phyloP scores from a whole-genome alignment of 2,797 vertebrate species.

The Pterois miles region DNA sequence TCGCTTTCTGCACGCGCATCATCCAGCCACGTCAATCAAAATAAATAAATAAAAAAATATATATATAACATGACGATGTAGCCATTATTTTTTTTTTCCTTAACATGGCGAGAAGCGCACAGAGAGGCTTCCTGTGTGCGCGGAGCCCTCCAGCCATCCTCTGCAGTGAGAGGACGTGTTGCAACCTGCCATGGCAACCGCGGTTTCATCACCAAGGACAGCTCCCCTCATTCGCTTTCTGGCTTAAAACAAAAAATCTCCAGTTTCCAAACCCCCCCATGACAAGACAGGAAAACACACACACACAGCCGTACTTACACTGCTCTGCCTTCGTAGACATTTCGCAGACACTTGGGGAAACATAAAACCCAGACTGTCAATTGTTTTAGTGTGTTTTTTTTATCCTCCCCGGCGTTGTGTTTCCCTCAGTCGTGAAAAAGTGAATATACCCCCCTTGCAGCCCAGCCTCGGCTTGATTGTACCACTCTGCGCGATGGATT shows the following conservation, averaged over 20 bases:
- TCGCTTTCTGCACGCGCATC: conserved; percentile 26
- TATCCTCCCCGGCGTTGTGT: conserved; percentile 73
- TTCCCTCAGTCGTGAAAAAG: conserved; percentile 81
- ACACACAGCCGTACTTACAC: conserved; percentile 87
- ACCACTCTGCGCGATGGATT: conserved; percentile 76
- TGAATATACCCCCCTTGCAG: conserved; percentile 73
- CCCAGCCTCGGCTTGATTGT: conserved; percentile 79
- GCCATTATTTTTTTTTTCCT: background rate
- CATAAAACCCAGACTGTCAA: conserved; percentile 71
- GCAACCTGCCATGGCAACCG: conserved; percentile 86
- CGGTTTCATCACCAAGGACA: conserved; percentile 85
- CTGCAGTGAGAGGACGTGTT: conserved; percentile 85
- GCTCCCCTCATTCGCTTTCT: conserved; percentile 72
- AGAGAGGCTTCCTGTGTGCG: conserved; percentile 29
- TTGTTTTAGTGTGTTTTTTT: conserved; percentile 60
- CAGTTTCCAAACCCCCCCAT: conserved; percentile 24
- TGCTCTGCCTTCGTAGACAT: conserved; percentile 99
- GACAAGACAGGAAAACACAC: conserved; percentile 26
- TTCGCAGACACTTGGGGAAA: conserved; percentile 76
- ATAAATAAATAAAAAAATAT: background rate
- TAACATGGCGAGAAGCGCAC: conserved; percentile 10
- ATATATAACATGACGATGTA: background rate
- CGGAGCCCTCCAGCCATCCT: conserved; percentile 70
- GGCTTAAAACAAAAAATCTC: conserved; percentile 40
- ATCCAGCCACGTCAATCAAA: conserved; percentile 65